Evolutionary conservation across 2,888 invertebrate species (phyloP), one percentile per base, ranked within the genome.

Genomic region (Hirtodrosophila histrioides): DNA sequence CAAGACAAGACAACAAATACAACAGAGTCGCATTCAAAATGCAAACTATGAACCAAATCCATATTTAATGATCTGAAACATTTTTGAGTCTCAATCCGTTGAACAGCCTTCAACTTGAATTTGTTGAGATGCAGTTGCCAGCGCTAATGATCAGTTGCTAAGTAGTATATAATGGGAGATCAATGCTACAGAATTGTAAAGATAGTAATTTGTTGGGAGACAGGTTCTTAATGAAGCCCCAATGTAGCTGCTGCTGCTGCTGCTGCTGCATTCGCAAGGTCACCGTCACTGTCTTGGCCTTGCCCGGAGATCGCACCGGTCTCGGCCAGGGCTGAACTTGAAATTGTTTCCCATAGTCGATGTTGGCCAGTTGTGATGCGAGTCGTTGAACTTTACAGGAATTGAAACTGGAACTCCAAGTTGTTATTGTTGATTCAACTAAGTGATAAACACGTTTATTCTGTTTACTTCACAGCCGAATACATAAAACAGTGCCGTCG

Each of bases 401-500:
- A 76, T 66, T 58, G 23, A 12, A 36, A 37, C 24, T 24, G n/a
- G 33, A 46, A 40, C 11, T n/a, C 10, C 45, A 48, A 46, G 17
- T 40, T 10, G 10, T 40, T 44, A 48, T 48, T 82, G 45, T 72
- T 67, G 31, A 50, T 37, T 29, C 24, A 61, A 41, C 36, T 49
- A 44, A 60, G 69, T 73, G 60, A 51, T 61, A 17, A 60, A 46
- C 31, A 49, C 58, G 54, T 54, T 61, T n/a, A 12, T 53, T 35
- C 31, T 46, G 12, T 61, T 68, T 50, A 40, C 41, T 40, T 29
- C 29, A 24, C 55, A 87, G 84, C 77, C 36, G 68, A 66, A 17
- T 95, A 95, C 86, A 93, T 95, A 46, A 94, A 94, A 82, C 95
- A 94, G 89, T 95, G 95, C 77, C 93, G 92, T 57, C 93, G 93